These are phyloP conservation scores for Agonopterix heracliana DNA, from an alignment of 2,888 invertebrate genomes.

Conservation along the genomic window DNA sequence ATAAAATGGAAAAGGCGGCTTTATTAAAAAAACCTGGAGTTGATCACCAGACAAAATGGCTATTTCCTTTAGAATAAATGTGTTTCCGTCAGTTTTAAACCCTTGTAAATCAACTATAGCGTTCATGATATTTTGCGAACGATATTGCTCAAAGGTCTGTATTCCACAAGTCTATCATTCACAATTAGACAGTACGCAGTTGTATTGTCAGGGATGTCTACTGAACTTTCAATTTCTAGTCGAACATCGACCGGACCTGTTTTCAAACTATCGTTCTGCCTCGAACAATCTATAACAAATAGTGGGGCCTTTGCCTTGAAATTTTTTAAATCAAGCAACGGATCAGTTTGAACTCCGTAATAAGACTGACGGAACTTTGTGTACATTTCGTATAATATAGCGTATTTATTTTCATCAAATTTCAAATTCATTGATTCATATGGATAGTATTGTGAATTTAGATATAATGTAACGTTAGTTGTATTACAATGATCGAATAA, in stretches of 20 bases:
- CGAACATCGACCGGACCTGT: background rate
- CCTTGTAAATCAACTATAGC: constrained; percentile 1
- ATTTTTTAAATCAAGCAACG: constrained; percentile 7
- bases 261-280: background rate
- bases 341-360: constrained; percentile 6
- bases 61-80: constrained; percentile 7
- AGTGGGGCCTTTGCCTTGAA: constrained; percentile 23
- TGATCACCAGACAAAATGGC: background rate
- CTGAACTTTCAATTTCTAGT: too few relatives aligned
- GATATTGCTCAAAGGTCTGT: constrained; percentile 18
- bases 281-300: constrained; percentile 24
- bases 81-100: constrained; percentile 2
- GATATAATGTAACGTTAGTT: constrained; percentile 5
- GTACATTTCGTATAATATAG: background rate
- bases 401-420: background rate
- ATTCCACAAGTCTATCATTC: constrained; percentile 19
- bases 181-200: too few relatives aligned
- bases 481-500: constrained; percentile 1
- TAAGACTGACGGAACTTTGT: constrained; percentile 11
- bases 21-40: background rate
- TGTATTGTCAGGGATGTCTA: too few relatives aligned
- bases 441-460: constrained; percentile 9
- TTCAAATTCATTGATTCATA: constrained; percentile 5
- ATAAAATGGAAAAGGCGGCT: background rate
- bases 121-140: constrained; percentile 15